Base-by-base conservation (phyloP, 1,140 invertebrate species). In the Thaumatotibia leucotreta region DNA sequence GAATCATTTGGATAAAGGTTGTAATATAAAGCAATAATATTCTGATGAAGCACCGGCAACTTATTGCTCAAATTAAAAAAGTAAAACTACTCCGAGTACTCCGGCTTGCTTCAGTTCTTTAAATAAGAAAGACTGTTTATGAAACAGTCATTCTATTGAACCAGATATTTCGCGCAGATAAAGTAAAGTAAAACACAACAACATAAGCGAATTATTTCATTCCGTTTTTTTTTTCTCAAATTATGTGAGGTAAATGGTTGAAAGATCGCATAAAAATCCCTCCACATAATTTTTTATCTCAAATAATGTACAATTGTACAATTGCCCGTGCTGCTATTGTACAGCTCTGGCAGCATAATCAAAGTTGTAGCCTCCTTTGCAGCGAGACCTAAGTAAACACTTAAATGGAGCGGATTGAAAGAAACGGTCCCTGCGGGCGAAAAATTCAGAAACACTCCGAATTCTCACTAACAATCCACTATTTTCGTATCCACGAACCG, bases 361-460 rank as follows among this genome's bases (percentile, higher is more conserved):
- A 27, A 58, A 58, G 24, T 20, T 58, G 8, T 29, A 54, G 10
- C 5, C 23, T 52, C 24, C 14, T 58, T 58, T 27, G 24, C 29
- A 27, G 23, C 14, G 14, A 27, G 24, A 14, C 52, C 52, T 58
- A 58, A 58, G 52, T 58, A 24, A 58, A 58, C 52, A 58, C 52
- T 29, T 31, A 58, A 58, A 58, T 58, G 27, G 52, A 29, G 52
- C 52, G 52, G 14, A 58, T 58, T 27, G 23, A 58, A 58, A 49
- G 39, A 17, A 49, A 58, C 52, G 52, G 52, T 24, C 14, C 11
- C 52, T 29, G 24, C n/a, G 27, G 52, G 52, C 52, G 52, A 58
- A 27, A 8, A 27, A 58, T 14, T 39, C 35, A 54, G 22, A n/a
- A n/a, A 11, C 22, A 2, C 24, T 58, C n/a, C 17, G 50, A 8